A percentile compares a stretch with the other conserved stretches of the same genome.
Conservation (phyloP, 2,113 vertebrate species). For the Octodon degus region DNA sequence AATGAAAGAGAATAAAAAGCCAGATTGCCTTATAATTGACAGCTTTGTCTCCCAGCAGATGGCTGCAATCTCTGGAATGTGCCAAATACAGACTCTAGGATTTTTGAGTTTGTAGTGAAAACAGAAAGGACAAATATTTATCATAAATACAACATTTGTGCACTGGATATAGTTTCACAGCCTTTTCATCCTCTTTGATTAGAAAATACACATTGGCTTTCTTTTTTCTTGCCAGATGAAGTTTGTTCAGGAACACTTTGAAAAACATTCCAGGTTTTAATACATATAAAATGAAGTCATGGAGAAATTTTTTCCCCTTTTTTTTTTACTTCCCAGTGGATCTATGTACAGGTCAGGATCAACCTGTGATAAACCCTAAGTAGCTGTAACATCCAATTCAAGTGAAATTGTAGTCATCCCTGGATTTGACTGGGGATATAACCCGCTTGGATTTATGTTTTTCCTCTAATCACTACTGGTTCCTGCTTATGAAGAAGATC, state of each 20-base stretch:
- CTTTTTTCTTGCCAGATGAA: slow-evolving; percentile 56
- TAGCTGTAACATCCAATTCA: background rate
- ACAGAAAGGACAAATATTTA: slow-evolving; percentile 85
- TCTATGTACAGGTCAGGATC: background rate
- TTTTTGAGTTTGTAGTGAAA: slow-evolving; percentile 79
- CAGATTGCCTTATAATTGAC: slow-evolving; percentile 79
- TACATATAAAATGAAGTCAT: slow-evolving; percentile 23
- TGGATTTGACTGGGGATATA: slow-evolving; percentile 11
- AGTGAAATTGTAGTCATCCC: background rate
- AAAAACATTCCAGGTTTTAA: background rate
- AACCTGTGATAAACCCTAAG: background rate
- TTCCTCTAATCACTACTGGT: background rate
- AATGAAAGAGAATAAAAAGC: slow-evolving; percentile 55
- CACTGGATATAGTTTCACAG: slow-evolving; percentile 75
- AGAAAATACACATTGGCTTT: slow-evolving; percentile 35
- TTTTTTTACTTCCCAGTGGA: background rate
- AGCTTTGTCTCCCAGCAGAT: slow-evolving; percentile 82
- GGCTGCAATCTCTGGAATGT: slow-evolving; percentile 76
- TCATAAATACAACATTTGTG: slow-evolving; percentile 78
- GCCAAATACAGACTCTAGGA: slow-evolving; percentile 78
- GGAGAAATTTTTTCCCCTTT: background rate
- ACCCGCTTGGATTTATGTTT: background rate
- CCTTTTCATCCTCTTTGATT: slow-evolving; percentile 77
- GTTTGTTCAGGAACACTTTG: slow-evolving; percentile 37
- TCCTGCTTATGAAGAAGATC: slow-evolving; percentile 26